Evolutionary conservation across 2,113 vertebrate species (phyloP).

Genomic region (Hymenochirus boettgeri): DNA sequence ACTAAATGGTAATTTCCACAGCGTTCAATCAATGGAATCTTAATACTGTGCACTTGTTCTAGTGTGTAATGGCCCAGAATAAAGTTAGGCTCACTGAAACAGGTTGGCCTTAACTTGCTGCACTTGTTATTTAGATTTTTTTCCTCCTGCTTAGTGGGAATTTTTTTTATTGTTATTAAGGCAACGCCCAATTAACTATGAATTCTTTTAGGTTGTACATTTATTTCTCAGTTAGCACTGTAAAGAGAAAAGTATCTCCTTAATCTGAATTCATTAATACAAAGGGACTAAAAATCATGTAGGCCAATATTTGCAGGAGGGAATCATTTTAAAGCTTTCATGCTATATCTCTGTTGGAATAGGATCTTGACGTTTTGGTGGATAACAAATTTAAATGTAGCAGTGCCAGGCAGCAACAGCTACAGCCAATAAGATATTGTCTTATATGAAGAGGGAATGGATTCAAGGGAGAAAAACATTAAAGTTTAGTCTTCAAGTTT

Average conservation of each 20-base stretch:
- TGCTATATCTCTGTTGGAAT: neutral
- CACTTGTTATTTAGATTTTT: constrained; percentile 16
- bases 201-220: constrained; percentile 11
- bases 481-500: no score
- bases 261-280: neutral
- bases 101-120: constrained; percentile 26
- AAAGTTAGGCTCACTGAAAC: constrained; percentile 21
- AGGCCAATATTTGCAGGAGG: no score
- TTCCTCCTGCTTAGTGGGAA: constrained; percentile 34
- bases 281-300: neutral
- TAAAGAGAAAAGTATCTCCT: neutral
- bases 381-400: no score
- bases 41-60: constrained; percentile 31
- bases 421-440: no score
- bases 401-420: no score
- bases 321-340: neutral
- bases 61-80: constrained; percentile 27
- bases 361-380: no score
- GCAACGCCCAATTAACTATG: constrained; percentile 27
- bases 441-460: no score
- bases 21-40: constrained; percentile 22
- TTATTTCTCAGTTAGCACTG: constrained; percentile 5
- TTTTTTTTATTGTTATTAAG: constrained; percentile 25
- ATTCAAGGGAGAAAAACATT: no score
- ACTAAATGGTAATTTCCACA: constrained; percentile 3